Conservation (phyloP, 2,888 invertebrate genomes). For the Acanthosepion pharaonis region DNA sequence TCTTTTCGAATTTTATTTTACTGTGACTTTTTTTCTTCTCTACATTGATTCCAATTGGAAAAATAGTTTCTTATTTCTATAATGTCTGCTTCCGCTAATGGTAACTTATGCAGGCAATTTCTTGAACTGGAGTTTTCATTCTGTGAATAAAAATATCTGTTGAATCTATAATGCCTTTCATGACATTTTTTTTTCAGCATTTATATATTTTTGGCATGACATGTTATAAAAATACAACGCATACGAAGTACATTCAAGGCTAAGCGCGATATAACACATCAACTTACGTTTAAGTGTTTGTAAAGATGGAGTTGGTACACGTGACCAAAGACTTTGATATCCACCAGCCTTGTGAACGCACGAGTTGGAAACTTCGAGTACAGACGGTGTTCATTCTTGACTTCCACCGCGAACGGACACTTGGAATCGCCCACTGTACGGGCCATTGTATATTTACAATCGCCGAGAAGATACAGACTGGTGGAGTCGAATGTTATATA, state of each 20-base stretch:
- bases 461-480: slow-evolving; percentile 49
- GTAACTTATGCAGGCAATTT: no score
- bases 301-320: slow-evolving; percentile 40
- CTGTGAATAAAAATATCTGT: no score
- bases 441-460: slow-evolving; percentile 53
- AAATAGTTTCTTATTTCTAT: no score
- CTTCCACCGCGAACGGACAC: slow-evolving; percentile 51
- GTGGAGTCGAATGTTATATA: slow-evolving; percentile 53
- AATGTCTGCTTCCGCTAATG: no score
- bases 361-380: slow-evolving; percentile 45
- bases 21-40: no score
- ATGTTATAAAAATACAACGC: no score
- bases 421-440: slow-evolving; percentile 24
- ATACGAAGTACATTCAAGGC: neutral
- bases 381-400: slow-evolving; percentile 50
- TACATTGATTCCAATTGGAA: no score
- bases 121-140: no score
- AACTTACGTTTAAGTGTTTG: slow-evolving; percentile 45
- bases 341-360: slow-evolving; percentile 48
- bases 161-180: no score
- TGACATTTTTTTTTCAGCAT: no score
- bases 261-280: neutral
- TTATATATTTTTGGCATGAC: no score
- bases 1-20: no score
- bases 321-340: slow-evolving; percentile 41